Evolutionary conservation across 2,888 invertebrate species (phyloP).

Genomic region (Laothoe populi): DNA sequence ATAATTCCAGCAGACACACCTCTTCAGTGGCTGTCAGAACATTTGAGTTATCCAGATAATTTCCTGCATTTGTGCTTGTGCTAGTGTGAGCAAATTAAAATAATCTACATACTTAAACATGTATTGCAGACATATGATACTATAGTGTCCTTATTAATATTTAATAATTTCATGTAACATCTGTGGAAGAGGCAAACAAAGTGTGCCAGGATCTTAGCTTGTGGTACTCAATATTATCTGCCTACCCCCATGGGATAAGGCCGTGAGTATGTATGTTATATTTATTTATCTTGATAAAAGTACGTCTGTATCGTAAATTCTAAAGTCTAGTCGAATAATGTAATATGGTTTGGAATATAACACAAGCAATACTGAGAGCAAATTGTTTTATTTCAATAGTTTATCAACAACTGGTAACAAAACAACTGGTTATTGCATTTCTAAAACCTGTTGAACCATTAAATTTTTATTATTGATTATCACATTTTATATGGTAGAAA

Average conservation of each 20-base stretch:
- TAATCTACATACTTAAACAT: background rate
- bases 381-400: constrained; percentile 7
- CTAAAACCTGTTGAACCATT: no score
- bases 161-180: no score
- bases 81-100: constrained; percentile 37
- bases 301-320: background rate
- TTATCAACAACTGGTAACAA: background rate
- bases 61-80: constrained; percentile 94
- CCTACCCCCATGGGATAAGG: no score
- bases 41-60: constrained; percentile 99
- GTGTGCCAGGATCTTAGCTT: no score
- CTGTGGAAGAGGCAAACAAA: no score
- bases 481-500: background rate
- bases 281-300: no score
- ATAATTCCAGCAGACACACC: constrained; percentile 94
- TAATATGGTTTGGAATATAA: constrained; percentile 10
- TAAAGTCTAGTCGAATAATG: constrained; percentile 15
- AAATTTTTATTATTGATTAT: background rate
- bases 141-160: no score
- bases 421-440: background rate
- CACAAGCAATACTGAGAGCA: constrained; percentile 4
- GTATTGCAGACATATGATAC: background rate
- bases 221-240: no score
- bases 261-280: no score
- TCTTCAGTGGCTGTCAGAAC: constrained; percentile 98